Evolutionary conservation across 2,113 vertebrate species (phyloP), one percentile per base, ranked within the genome.

Genomic region (Xenopus borealis): DNA sequence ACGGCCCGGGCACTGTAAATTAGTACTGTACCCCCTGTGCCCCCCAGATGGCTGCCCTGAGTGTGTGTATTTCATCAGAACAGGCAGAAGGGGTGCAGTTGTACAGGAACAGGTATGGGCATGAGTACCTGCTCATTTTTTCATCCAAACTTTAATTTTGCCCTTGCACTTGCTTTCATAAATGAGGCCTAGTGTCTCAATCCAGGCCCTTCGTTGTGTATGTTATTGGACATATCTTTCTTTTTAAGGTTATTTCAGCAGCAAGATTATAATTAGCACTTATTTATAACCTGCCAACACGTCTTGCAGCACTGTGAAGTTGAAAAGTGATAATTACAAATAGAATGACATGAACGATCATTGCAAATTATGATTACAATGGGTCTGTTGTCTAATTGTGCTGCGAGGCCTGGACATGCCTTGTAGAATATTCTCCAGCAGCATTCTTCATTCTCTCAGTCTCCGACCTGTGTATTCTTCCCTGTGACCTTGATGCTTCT

Each of bases 281-380:
- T 55, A 55, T 55, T 55, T 55, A n/a, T 55, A 55, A n/a, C 14
- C 12, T 55, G 53, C 53, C 53, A 55, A 55, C 53, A 55, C 17
- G 8, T 55, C 16, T 9, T n/a, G 17, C 17, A n/a, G 53, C 53
- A n/a, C 53, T n/a, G 6, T 55, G 16, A n/a, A 18, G 17, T 16
- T 55, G 53, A 55, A 16, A 55, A 55, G 53, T 55, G 53, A 55
- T 55, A 55, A 55, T 55, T 55, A 55, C 53, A 55, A 55, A 55
- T 16, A 55, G 17, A 55, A 55, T 55, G 53, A 55, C 53, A 55
- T 55, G 33, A 55, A 1, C 53, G 16, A n/a, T 55, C 17, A 7
- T 55, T 55, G 53, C 7, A 55, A 55, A 55, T 55, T n/a, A n/a
- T 55, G 14, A n/a, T 55, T 55, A 55, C 53, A 55, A 55, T 55